Conservation (phyloP, 2,888 invertebrate species). For the Corythucha ciliata region DNA sequence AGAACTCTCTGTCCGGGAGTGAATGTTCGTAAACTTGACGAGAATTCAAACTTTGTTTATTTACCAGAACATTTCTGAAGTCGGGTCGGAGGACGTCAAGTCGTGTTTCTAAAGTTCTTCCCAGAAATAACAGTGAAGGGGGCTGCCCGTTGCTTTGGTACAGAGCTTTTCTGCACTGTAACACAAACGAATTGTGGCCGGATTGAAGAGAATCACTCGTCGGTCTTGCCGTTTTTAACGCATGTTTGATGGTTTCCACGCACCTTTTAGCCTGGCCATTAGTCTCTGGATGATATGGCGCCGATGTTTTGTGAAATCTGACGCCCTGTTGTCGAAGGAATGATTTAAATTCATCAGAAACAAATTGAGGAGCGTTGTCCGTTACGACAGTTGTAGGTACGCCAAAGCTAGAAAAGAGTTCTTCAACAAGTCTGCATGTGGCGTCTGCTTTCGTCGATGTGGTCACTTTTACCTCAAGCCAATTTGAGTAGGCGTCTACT, state of each 20-base stretch:
- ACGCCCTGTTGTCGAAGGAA: conserved; percentile 30
- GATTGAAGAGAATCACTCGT: neutral
- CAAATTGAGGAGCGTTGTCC: conserved; percentile 31
- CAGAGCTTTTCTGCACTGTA: conserved; percentile 8
- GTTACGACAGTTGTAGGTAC: conserved; percentile 28
- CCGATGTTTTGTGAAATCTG: conserved; percentile 27
- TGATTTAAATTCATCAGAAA: conserved; percentile 23
- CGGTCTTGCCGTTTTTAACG: neutral
- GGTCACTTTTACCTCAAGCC: conserved; percentile 31
- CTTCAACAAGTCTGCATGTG: conserved; percentile 25
- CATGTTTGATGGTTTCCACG: conserved; percentile 17
- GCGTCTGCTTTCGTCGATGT: conserved; percentile 25
- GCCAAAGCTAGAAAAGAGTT: conserved; percentile 28
- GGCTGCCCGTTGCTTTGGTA: conserved; percentile 18
- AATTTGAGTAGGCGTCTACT: conserved; percentile 34
- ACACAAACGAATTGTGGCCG: conserved; percentile 1
- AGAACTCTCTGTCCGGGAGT: neutral
- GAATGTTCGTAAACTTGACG: neutral
- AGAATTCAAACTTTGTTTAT: neutral
- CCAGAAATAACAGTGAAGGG: conserved; percentile 14
- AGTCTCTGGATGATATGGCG: conserved; percentile 5
- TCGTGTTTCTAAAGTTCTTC: conserved; percentile 9
- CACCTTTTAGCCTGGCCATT: conserved; percentile 19
- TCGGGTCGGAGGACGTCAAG: conserved; percentile 8
- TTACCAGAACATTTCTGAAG: neutral